A percentile compares a stretch with the other conserved stretches of the same genome.
Evolutionary conservation across 2,797 vertebrate genomes (phyloP).

Genomic region (Acanthurus lineatus): DNA sequence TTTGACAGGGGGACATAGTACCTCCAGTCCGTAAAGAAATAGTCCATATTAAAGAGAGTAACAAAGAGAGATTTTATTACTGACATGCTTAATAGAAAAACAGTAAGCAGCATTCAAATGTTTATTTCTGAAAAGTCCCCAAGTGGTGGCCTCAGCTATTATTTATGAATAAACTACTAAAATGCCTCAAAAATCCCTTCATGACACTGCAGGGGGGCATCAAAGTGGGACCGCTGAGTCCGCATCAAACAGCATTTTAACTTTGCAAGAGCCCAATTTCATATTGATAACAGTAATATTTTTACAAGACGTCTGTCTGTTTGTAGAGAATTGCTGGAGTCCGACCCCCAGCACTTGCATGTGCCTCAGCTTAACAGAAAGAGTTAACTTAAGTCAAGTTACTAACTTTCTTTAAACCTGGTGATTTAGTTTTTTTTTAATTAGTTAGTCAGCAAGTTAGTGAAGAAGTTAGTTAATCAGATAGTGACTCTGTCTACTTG

Average conservation of each 20-base stretch:
- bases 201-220: constrained; percentile 38
- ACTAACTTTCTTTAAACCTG: background rate
- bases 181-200: constrained; percentile 47
- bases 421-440: background rate
- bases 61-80: constrained; percentile 20
- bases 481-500: constrained; percentile 18
- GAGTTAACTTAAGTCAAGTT: background rate
- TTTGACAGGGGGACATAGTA: background rate
- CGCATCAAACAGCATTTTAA: constrained; percentile 46
- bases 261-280: constrained; percentile 24
- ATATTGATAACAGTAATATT: constrained; percentile 42
- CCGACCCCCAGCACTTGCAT: background rate
- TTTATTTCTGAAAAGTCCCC: constrained; percentile 53
- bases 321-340: background rate
- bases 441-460: background rate
- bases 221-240: constrained; percentile 43
- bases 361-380: background rate
- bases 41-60: constrained; percentile 1
- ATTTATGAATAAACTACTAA: constrained; percentile 67
- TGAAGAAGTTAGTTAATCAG: constrained; percentile 27
- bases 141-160: constrained; percentile 41
- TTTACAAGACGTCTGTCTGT: background rate
- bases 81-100: constrained; percentile 37
- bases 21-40: constrained; percentile 30
- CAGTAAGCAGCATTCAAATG: constrained; percentile 46